phyloP scores from a whole-genome alignment of 2,888 invertebrate species.

The Matsumyia berberina region DNA sequence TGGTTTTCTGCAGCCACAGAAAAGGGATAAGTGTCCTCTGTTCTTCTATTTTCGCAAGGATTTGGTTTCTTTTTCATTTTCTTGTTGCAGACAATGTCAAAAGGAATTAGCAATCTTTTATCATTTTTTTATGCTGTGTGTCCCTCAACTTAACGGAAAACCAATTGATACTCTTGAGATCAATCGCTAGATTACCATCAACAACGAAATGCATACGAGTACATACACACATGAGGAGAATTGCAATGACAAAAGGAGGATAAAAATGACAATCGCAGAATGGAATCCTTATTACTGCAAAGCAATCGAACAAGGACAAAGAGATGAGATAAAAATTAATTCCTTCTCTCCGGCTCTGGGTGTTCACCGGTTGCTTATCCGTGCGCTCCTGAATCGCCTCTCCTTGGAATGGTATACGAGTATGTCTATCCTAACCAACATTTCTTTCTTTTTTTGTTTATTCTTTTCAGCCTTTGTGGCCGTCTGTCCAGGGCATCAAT shows the following conservation, averaged over 20 bases:
- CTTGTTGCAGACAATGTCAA: constrained; percentile 32
- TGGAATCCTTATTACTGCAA: constrained; percentile 70
- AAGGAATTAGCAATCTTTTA: constrained; percentile 70
- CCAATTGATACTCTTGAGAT: constrained; percentile 72
- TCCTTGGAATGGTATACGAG: constrained; percentile 3
- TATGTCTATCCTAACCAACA: constrained; percentile 17
- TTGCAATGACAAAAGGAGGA: constrained; percentile 50
- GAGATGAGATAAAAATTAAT: constrained; percentile 72
- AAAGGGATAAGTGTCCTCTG: constrained; percentile 59
- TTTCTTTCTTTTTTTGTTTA: too few relatives aligned
- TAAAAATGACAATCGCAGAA: constrained; percentile 74
- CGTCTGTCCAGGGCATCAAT: constrained; percentile 61
- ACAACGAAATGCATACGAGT: constrained; percentile 30
- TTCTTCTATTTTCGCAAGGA: constrained; percentile 44
- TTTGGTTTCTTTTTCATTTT: constrained; percentile 20
- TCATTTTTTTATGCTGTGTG: constrained; percentile 21
- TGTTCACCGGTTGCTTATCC: constrained; percentile 28
- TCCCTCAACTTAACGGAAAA: constrained; percentile 65
- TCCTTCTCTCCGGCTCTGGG: constrained; percentile 11
- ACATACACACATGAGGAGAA: constrained; percentile 39
- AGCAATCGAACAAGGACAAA: constrained; percentile 73
- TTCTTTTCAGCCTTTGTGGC: constrained; percentile 39
- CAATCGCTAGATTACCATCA: constrained; percentile 67
- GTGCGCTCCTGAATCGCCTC: background rate
- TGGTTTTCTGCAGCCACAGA: constrained; percentile 54